phyloP scores from a whole-genome alignment of 2,113 vertebrate genomes.

The Spilogale gracilis region DNA sequence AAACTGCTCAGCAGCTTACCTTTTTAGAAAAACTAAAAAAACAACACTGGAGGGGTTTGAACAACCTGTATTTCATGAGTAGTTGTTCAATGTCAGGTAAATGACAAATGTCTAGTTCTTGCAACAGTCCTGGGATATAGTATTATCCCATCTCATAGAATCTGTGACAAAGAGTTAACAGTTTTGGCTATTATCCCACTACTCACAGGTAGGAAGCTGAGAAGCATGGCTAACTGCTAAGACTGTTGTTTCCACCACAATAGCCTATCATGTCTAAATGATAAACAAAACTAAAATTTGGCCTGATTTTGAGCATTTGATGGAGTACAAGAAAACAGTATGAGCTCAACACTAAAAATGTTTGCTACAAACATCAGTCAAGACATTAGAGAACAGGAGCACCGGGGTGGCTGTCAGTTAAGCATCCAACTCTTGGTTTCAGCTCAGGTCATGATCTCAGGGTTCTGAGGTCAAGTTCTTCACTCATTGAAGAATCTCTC shows the following conservation, averaged over 20 bases:
- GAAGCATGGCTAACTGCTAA: neutral
- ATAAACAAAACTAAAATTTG: neutral
- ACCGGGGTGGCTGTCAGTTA: neutral
- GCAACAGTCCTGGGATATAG: neutral
- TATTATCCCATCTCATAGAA: neutral
- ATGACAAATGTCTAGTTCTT: neutral
- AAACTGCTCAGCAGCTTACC: neutral
- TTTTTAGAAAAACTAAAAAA: neutral
- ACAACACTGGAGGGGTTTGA: neutral
- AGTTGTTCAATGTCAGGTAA: neutral
- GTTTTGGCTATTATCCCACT: neutral
- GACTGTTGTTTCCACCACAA: neutral
- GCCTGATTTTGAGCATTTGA: neutral
- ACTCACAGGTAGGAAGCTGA: neutral
- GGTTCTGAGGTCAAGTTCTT: neutral
- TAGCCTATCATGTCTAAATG: neutral
- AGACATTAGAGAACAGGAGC: neutral
- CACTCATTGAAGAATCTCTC: neutral
- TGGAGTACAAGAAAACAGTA: neutral
- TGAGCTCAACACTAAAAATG: neutral
- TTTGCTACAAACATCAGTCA: neutral
- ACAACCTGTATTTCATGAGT: neutral
- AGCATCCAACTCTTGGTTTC: neutral
- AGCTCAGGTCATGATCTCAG: neutral
- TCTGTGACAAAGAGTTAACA: neutral